Percentiles rank a stretch among this genome's conserved stretches.
Evolutionary conservation across 2,888 invertebrate genomes (phyloP).

Genomic region (Pasiphila rectangulata): DNA sequence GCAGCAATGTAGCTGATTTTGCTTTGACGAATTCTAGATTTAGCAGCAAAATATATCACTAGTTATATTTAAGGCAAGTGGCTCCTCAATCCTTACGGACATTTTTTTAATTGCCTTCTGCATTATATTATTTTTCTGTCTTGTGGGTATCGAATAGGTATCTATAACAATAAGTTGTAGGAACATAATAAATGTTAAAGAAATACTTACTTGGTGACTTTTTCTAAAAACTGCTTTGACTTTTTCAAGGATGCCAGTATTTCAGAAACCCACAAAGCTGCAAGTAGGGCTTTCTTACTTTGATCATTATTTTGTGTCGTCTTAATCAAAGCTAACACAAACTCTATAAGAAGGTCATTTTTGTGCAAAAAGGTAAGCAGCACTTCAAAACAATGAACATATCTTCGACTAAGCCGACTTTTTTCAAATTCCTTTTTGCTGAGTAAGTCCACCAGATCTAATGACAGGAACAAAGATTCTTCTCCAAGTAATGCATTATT

Average conservation of each 20-base stretch:
- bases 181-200: too few species aligned
- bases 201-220: conserved; percentile 25
- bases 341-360: conserved; percentile 68
- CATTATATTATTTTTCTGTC: too few species aligned
- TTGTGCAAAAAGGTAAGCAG: conserved; percentile 75
- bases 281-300: conserved; percentile 54
- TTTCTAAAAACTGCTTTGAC: conserved; percentile 54
- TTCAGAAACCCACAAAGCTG: conserved; percentile 79
- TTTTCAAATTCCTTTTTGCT: conserved; percentile 44
- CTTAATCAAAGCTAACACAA: conserved; percentile 68
- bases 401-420: conserved; percentile 46
- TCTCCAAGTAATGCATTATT: conserved; percentile 56
- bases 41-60: too few species aligned
- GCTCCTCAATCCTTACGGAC: too few species aligned
- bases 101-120: too few species aligned
- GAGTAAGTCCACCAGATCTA: conserved; percentile 53
- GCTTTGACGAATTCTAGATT: too few species aligned
- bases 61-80: too few species aligned
- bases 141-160: too few species aligned
- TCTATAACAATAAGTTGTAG: too few species aligned
- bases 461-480: conserved; percentile 60
- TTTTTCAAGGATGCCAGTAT: conserved; percentile 68
- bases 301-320: conserved; percentile 54
- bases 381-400: conserved; percentile 76
- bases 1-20: too few species aligned